These are phyloP conservation scores for Rhinopomastus cyanomelas DNA, from an alignment of 2,113 vertebrate species.

Conservation along the genomic window DNA sequence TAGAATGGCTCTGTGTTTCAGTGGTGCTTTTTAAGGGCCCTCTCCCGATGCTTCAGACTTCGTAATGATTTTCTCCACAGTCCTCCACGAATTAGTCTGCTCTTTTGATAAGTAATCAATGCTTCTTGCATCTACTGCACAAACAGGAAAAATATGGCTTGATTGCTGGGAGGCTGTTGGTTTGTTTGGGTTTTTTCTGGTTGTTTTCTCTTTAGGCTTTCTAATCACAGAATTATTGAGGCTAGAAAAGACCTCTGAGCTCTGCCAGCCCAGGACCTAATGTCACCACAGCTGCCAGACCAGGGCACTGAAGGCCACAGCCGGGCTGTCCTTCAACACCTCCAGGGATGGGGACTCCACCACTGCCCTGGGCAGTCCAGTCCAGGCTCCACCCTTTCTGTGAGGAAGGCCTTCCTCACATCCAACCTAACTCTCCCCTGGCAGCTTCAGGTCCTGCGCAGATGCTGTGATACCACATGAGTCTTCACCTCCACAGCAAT, in stretches of 20 bases:
- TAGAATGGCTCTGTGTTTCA: background rate
- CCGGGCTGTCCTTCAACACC: too few species aligned
- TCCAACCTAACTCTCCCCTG: too few species aligned
- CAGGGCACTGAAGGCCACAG: too few species aligned
- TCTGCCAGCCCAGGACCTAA: too few species aligned
- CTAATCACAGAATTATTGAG: too few species aligned
- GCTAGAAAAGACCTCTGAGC: too few species aligned
- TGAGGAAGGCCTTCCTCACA: too few species aligned
- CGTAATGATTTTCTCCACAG: background rate
- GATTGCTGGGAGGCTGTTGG: background rate
- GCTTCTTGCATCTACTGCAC: background rate
- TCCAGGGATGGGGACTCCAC: too few species aligned
- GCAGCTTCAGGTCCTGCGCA: too few species aligned
- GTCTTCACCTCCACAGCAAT: background rate
- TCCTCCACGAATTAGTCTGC: constrained; percentile 9
- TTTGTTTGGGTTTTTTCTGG: fast-evolving
- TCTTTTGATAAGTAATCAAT: constrained; percentile 33
- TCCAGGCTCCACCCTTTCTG: too few species aligned
- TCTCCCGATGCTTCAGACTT: background rate
- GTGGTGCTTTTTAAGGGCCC: background rate
- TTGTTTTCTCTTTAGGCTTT: background rate
- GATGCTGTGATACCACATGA: background rate
- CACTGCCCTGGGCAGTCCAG: too few species aligned
- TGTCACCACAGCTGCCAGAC: too few species aligned
- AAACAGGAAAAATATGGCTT: background rate